Base-by-base conservation (phyloP, 2,113 vertebrate species). In the Bagarius yarrelli region DNA sequence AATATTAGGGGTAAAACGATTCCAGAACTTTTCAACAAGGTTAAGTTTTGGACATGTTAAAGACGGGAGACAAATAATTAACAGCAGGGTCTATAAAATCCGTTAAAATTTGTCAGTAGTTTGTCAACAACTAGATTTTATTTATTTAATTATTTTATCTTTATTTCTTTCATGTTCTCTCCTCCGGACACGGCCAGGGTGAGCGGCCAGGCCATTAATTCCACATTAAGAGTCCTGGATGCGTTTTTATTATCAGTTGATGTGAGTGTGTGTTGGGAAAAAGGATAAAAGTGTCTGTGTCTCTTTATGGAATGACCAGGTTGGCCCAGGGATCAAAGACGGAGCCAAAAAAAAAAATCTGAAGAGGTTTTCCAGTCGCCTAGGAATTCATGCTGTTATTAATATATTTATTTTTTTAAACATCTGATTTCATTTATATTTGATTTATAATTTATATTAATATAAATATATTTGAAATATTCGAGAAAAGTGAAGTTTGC, bases 191-290 rank as follows among this genome's bases (percentile, higher is more conserved):
- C 16, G 57, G 40, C 34, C 57, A 61, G 75, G 56, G 57, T 21
- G 57, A 25, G 57, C 16, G 23, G 75, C 75, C 75, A 76, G 23
- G 44, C 57, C 11, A 63, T 30, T 77, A 52, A 77, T 77, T 64
- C 59, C 40, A 50, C 8, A n/a, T 64, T 63, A 77, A 23, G 76
- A 27, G 34, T 77, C 40, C 57, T 61, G 47, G 47, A 34, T 60
- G 76, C 15, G 19, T 64, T 81, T 70, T 71, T 47, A 55, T 63
- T 21, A 57, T 47, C 57, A 25, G 15, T 47, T 1, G 57, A 40
- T 44, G 12, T 57, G 52, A 75, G 53, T 8, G 73, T 44, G 73
- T 60, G 34, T 59, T 44, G 74, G 74, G 57, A 21, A 47, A 61
- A 61, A 12, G n/a, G 57, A 76, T 44, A 76, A 61, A 61, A 61